A percentile compares a stretch with the other conserved stretches of the same genome.
These are phyloP conservation scores for Caenorhabditis wallacei DNA, from an alignment of 2,888 invertebrate species.

Conservation along the genomic window DNA sequence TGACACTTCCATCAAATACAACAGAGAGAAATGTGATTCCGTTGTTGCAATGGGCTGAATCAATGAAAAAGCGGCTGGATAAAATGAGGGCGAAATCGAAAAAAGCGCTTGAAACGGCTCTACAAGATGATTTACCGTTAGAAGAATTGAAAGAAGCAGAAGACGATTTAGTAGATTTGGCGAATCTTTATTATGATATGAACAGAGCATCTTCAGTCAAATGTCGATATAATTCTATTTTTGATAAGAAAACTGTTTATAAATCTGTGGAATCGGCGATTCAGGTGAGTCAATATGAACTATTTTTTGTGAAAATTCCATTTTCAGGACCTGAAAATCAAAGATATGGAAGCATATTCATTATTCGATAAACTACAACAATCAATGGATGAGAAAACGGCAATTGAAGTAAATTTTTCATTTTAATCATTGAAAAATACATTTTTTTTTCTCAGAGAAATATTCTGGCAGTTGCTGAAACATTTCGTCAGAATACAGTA, in stretches of 20 bases:
- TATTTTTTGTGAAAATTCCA: not conserved
- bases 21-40: constrained; percentile 30
- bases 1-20: constrained; percentile 48
- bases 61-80: constrained; percentile 5
- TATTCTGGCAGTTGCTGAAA: constrained; percentile 14
- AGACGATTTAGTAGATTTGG: constrained; percentile 25
- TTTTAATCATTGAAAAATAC: not conserved
- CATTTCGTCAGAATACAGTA: constrained; percentile 28
- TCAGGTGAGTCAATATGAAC: constrained; percentile 14
- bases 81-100: constrained; percentile 19
- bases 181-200: constrained; percentile 29
- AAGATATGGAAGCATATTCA: not conserved
- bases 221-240: constrained; percentile 35
- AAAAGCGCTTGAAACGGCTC: constrained; percentile 3
- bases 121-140: constrained; percentile 3
- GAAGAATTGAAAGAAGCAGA: constrained; percentile 3
- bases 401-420: constrained; percentile 28
- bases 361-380: constrained; percentile 35
- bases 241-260: constrained; percentile 42
- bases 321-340: constrained; percentile 7
- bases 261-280: constrained; percentile 26
- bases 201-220: constrained; percentile 10
- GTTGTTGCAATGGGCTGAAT: constrained; percentile 25
- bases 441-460: constrained; percentile 25
- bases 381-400: constrained; percentile 25